phyloP scores from a whole-genome alignment of 2,797 vertebrate species.

The Tangara arthus region DNA sequence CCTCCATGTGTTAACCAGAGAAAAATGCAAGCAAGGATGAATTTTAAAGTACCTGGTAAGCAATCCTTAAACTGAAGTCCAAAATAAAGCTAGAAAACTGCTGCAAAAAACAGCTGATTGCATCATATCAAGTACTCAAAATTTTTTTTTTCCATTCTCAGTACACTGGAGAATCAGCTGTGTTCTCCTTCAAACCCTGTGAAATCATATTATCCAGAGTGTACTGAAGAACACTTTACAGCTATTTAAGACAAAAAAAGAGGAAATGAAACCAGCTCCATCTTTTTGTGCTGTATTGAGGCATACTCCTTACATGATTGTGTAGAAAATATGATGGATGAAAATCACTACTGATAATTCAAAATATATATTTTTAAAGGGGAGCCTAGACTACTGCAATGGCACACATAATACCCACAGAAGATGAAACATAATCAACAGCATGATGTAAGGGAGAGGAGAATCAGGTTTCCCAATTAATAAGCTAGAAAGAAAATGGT shows the following conservation, averaged over 20 bases:
- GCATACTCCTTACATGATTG: constrained; percentile 55
- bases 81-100: constrained; percentile 59
- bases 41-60: constrained; percentile 65
- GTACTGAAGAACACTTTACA: constrained; percentile 53
- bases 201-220: constrained; percentile 58
- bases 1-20: constrained; percentile 64
- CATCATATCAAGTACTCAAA: constrained; percentile 65
- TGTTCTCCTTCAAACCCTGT: constrained; percentile 41
- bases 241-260: constrained; percentile 28
- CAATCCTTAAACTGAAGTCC: constrained; percentile 46
- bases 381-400: constrained; percentile 62
- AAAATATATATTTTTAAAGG: constrained; percentile 49
- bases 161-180: constrained; percentile 50
- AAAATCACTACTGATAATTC: constrained; percentile 35
- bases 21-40: constrained; percentile 64
- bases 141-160: neutral
- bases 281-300: constrained; percentile 64
- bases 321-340: constrained; percentile 53
- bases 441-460: constrained; percentile 21
- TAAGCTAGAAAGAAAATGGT: constrained; percentile 51
- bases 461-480: constrained; percentile 46
- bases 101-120: constrained; percentile 62
- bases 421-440: constrained; percentile 52
- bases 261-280: constrained; percentile 55
- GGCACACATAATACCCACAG: constrained; percentile 53